Evolutionary conservation across 2,797 vertebrate species (phyloP).

Genomic region (Cyprinodon diabolis): DNA sequence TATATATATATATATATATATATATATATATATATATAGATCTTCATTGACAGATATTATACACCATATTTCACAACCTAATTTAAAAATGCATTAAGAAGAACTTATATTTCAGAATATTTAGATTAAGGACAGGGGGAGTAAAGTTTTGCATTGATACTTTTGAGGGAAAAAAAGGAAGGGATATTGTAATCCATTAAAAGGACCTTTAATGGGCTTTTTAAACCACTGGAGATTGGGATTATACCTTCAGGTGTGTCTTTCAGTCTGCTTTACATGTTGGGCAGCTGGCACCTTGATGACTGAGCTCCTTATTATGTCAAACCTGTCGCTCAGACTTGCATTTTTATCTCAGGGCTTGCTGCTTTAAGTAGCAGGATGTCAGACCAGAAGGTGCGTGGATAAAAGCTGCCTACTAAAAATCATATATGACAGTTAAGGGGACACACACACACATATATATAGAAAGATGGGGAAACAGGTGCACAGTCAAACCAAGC

Average conservation of each 20-base stretch:
- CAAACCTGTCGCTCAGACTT: conserved; percentile 48
- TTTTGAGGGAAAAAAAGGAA: neutral
- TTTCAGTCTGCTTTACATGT: conserved; percentile 27
- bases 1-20: too few relatives aligned
- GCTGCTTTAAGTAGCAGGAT: conserved; percentile 52
- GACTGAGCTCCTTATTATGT: conserved; percentile 68
- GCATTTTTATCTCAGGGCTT: conserved; percentile 61
- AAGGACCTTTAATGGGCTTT: conserved; percentile 7
- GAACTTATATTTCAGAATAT: neutral
- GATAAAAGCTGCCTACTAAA: conserved; percentile 48
- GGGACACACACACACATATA: conserved; percentile 48
- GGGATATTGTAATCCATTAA: neutral
- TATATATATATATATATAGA: too few relatives aligned
- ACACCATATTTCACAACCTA: neutral
- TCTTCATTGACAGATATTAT: too few relatives aligned
- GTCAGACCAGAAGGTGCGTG: conserved; percentile 51
- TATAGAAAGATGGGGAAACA: conserved; percentile 22
- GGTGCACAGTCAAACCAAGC: conserved; percentile 48
- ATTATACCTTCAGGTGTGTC: conserved; percentile 13
- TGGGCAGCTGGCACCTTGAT: conserved; percentile 57
- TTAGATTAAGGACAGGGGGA: neutral
- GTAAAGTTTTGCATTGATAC: neutral
- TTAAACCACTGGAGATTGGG: conserved; percentile 14
- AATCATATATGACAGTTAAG: conserved; percentile 54
- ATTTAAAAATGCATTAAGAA: neutral